Evolutionary conservation across 2,797 vertebrate species (phyloP).

Genomic region (Crenuchus spilurus): DNA sequence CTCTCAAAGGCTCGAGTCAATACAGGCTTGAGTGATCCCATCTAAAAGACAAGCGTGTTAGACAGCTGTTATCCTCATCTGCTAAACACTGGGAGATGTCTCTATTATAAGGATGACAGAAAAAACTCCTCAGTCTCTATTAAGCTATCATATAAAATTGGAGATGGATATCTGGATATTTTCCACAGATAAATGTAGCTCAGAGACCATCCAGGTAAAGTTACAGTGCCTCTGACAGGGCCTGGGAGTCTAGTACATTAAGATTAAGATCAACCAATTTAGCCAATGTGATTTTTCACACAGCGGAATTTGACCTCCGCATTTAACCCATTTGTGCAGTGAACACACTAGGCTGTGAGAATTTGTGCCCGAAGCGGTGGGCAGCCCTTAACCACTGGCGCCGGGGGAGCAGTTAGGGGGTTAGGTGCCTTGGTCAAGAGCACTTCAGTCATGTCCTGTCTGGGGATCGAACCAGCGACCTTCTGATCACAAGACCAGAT

Average conservation of each 20-base stretch:
- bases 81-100: constrained; percentile 19
- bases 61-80: constrained; percentile 24
- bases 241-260: constrained; percentile 3
- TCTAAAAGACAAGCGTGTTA: constrained; percentile 28
- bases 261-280: no score
- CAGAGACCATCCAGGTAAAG: neutral
- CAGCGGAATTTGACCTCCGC: no score
- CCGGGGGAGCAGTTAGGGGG: no score
- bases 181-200: constrained; percentile 23
- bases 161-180: constrained; percentile 34
- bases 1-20: constrained; percentile 18
- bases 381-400: no score
- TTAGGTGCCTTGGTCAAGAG: no score
- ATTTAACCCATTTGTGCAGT: no score
- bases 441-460: no score
- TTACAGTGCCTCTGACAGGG: constrained; percentile 16
- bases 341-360: no score
- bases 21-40: constrained; percentile 26
- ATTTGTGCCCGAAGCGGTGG: no score
- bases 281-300: no score
- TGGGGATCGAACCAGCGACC: no score
- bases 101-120: constrained; percentile 13
- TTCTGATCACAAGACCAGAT: no score
- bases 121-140: constrained; percentile 7
- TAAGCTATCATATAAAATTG: constrained; percentile 25